Base-by-base conservation (phyloP, 2,888 invertebrate genomes). In the Papilio gigon region DNA sequence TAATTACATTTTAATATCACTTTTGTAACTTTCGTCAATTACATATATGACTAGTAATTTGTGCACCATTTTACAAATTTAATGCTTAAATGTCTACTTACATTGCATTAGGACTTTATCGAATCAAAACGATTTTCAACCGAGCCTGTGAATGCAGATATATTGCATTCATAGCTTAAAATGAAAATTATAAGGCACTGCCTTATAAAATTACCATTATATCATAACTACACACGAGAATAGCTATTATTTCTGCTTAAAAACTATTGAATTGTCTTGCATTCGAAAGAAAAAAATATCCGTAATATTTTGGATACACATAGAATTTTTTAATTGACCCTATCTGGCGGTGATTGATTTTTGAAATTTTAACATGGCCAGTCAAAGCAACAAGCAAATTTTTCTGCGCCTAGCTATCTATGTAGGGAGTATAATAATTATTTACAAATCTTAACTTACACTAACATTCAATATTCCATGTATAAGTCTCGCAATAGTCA, bases 1-100 rank as follows among this genome's bases (percentile, higher is more conserved):
- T 59, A 77, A 79, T 81, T 85, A 88, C 71, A 77, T 81, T 20
- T 47, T 88, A 88, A 80, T 88, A 88, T 88, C 88, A 88, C 88
- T 84, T 87, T 83, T 78, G 75, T 71, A 71, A 68, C 67, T 53
- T 37, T 68, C 42, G 67, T 59, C 62, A 63, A 60, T 42, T 42
- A 50, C 59, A 68, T 71, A 70, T 70, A 61, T 72, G 59, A 63
- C 64, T 65, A 71, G 56, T 65, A 37, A 68, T 9, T 64, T 64
- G 65, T 74, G 68, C 72, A 72, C 71, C 64, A 65, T 27, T 25
- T 50, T 27, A 27, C 65, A 35, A 37, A 68, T 64, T 71, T 67
- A 69, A 68, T 68, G 22, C 68, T 66, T 53, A 68, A 17, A 33
- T 58, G 42, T 35, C 53, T 42, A 56, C 33, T 25, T 37, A 70